Evolutionary conservation across 1,140 invertebrate species (phyloP).

Genomic region (Forficula auricularia): DNA sequence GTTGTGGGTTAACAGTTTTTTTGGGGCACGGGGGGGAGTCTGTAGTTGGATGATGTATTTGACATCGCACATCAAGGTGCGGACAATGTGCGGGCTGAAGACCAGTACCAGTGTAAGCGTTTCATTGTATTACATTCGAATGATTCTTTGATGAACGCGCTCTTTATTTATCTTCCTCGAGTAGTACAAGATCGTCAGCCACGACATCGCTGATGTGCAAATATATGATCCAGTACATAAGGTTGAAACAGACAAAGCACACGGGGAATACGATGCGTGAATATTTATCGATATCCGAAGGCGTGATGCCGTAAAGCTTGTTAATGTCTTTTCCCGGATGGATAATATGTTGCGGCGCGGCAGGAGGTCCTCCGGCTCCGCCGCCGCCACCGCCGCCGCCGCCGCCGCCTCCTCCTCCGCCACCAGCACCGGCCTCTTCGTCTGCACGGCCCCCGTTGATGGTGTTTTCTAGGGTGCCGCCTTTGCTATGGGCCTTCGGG

Average conservation of each 20-base stretch:
- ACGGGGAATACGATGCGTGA: constrained; percentile 89
- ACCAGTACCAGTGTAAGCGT: not conserved
- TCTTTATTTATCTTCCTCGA: constrained; percentile 60
- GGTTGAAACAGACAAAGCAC: constrained; percentile 91
- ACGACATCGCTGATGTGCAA: constrained; percentile 87
- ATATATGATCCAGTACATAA: constrained; percentile 97
- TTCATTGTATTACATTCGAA: not conserved
- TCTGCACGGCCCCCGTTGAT: constrained; percentile 25
- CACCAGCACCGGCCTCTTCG: constrained; percentile 20
- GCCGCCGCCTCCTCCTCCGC: constrained; percentile 18
- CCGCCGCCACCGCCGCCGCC: constrained; percentile 28
- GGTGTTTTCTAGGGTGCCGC: constrained; percentile 28
- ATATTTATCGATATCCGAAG: constrained; percentile 93
- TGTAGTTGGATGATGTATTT: not conserved
- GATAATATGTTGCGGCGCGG: constrained; percentile 53
- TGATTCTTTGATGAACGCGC: not conserved
- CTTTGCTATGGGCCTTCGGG: constrained; percentile 27
- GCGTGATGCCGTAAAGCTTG: constrained; percentile 57
- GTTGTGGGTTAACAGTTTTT: not conserved
- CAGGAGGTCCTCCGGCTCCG: constrained; percentile 35
- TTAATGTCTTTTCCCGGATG: constrained; percentile 54
- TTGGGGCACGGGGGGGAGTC: not conserved
- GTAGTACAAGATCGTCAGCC: constrained; percentile 73
- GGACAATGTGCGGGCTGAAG: not conserved
- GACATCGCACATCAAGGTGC: not conserved